phyloP scores from a whole-genome alignment of 2,797 vertebrate genomes.

The Pseudotriccus pelzelni region DNA sequence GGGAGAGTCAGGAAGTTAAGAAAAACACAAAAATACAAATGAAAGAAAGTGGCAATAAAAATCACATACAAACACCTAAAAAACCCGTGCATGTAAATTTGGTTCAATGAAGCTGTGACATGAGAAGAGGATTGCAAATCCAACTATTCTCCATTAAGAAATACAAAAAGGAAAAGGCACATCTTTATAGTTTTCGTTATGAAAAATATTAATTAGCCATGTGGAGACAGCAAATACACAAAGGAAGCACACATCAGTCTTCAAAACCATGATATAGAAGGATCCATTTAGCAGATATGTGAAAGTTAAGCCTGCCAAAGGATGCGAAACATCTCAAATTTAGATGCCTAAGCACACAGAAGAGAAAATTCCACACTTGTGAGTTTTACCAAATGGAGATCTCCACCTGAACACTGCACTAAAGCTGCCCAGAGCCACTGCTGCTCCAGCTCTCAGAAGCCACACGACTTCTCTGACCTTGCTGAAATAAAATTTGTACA shows the following conservation, averaged over 20 bases:
- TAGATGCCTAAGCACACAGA: rapidly evolving
- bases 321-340: background rate
- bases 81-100: background rate
- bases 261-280: background rate
- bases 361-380: background rate
- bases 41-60: background rate
- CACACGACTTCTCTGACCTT: background rate
- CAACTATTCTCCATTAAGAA: background rate
- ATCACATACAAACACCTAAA: background rate
- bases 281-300: background rate
- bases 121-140: background rate
- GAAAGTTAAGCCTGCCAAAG: background rate
- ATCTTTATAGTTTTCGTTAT: background rate
- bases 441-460: background rate
- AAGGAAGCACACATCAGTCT: background rate
- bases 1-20: background rate
- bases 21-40: background rate
- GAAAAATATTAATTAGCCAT: background rate
- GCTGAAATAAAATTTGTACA: background rate
- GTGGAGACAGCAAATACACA: background rate
- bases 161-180: background rate
- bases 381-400: background rate
- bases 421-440: background rate
- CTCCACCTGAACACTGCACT: background rate
- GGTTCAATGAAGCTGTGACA: background rate